Base-by-base conservation (phyloP, 2,888 invertebrate species). In the Pomacea canaliculata region DNA sequence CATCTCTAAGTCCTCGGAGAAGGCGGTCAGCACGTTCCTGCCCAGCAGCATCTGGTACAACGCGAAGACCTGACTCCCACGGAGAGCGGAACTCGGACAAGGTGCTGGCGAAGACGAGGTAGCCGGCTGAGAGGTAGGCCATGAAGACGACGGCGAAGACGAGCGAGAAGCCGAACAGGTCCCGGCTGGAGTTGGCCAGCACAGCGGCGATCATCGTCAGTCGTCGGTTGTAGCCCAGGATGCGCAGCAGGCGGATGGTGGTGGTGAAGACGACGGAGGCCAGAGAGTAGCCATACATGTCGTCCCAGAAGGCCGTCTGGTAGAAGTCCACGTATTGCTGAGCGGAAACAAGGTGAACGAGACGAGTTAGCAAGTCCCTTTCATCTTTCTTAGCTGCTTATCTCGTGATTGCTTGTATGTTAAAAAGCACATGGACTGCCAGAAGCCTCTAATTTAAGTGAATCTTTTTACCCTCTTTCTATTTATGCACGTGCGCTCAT, bases 201-300 rank as follows among this genome's bases (percentile, higher is more conserved):
- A 92, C 91, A 19, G 87, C 86, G 0, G 90, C 90, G 78, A 92
- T 85, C 83, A 91, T 89, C 70, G 91, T 90, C 78, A 92, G 90
- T 63, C 91, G 87, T 63, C 89, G 87, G 84, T 92, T 92, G 86
- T 92, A 92, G 75, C 91, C 88, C 48, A 92, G 85, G 71, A 92
- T 86, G 18, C 83, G 78, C 7, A 85, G 83, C 49, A 86, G 81
- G 19, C 86, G 82, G 27, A 85, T 65, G 0, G 85, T 83, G 65
- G 82, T 73, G 16, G 83, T 70, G 74, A 85, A 86, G 9, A 85
- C 83, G 2, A 85, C 71, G 18, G 81, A 74, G 18, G 83, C 83
- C 59, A 80, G 71, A 13, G 82, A 67, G 19, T 80, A 79, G 68
- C 84, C 84, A n/a, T 81, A 81, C 3, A 88, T 78, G 78, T 91